phyloP scores from a whole-genome alignment of 2,797 vertebrate species.

The Lateolabrax maculatus region DNA sequence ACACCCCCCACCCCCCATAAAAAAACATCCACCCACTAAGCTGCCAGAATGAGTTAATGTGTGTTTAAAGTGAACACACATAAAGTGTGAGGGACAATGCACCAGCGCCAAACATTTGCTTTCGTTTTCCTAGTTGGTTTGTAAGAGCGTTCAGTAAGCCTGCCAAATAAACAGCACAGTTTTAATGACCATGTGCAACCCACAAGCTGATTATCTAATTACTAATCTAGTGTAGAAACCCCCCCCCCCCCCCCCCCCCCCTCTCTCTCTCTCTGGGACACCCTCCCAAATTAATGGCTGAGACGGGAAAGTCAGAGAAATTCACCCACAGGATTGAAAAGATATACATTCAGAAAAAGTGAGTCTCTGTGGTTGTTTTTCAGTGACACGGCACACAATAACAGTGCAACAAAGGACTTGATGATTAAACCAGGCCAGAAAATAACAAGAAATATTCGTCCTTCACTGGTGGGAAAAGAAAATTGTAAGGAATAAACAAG shows the following conservation, averaged over 20 bases:
- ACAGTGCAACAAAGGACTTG: background rate
- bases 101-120: constrained; percentile 73
- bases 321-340: constrained; percentile 11
- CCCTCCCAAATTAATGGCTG: constrained; percentile 5
- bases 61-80: constrained; percentile 48
- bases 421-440: background rate
- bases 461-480: background rate
- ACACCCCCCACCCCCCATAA: background rate
- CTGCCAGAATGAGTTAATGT: constrained; percentile 53
- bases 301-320: constrained; percentile 3
- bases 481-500: background rate
- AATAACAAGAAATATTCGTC: background rate
- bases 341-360: background rate
- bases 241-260: background rate
- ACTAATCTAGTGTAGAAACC: constrained; percentile 43
- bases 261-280: background rate
- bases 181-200: constrained; percentile 69
- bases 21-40: constrained; percentile 28
- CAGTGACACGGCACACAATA: background rate
- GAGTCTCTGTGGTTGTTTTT: background rate
- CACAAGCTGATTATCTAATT: constrained; percentile 76
- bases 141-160: constrained; percentile 41
- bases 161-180: constrained; percentile 74
- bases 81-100: constrained; percentile 46
- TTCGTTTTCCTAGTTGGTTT: constrained; percentile 74